phyloP scores from a whole-genome alignment of 2,888 invertebrate genomes.

The Catonia carolina region DNA sequence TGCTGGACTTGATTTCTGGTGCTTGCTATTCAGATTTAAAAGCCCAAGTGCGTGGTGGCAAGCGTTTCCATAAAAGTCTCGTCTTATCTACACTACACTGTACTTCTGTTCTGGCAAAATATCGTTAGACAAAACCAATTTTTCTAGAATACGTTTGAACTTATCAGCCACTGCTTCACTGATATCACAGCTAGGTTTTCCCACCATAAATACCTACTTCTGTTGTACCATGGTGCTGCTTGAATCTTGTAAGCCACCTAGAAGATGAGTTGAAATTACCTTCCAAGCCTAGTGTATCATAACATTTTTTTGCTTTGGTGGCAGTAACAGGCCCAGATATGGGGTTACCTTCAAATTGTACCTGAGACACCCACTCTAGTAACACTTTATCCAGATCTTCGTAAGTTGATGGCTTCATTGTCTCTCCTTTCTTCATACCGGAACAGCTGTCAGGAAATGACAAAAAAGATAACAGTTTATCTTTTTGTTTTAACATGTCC shows the following conservation, averaged over 20 bases:
- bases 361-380: conserved; percentile 3
- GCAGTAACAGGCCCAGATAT: not conserved
- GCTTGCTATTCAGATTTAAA: not conserved
- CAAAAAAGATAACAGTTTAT: too few species aligned
- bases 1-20: not conserved
- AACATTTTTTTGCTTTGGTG: not conserved
- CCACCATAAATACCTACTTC: not conserved
- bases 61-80: not conserved
- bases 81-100: not conserved
- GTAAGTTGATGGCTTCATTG: conserved; percentile 3
- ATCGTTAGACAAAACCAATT: not conserved
- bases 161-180: not conserved
- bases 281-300: not conserved
- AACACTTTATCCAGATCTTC: not conserved
- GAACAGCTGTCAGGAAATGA: not conserved
- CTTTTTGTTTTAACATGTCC: too few species aligned
- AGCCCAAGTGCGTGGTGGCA: not conserved
- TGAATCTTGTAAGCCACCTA: conserved; percentile 2
- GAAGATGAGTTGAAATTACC: not conserved
- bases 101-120: not conserved
- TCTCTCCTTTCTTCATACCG: not conserved
- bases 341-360: not conserved
- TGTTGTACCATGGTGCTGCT: not conserved
- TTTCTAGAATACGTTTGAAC: not conserved
- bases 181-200: not conserved